Percentiles rank a stretch among this genome's conserved stretches.
phyloP scores from a whole-genome alignment of 2,888 invertebrate species.

The Nemotelus pantherinus region DNA sequence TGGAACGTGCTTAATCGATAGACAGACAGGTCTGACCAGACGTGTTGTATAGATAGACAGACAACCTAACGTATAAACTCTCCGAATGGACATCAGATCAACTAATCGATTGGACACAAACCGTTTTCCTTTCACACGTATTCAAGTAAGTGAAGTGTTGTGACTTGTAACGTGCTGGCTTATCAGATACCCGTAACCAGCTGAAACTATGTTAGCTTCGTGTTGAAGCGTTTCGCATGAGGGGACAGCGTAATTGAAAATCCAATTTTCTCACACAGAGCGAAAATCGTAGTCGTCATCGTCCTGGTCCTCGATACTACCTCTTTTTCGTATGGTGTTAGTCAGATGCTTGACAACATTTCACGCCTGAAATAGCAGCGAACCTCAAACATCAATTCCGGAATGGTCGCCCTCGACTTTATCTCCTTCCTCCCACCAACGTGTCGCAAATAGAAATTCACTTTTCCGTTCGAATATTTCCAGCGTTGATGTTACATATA shows the following conservation, averaged over 20 bases:
- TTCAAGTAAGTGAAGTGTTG: neutral
- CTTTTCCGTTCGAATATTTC: neutral
- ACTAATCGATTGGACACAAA: constrained; percentile 9
- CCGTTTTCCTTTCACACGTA: neutral
- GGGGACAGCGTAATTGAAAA: constrained; percentile 24
- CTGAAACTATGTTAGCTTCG: neutral
- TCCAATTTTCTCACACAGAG: constrained; percentile 28
- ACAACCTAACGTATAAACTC: neutral
- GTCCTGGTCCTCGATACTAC: neutral
- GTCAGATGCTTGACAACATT: constrained; percentile 7
- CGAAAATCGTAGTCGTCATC: constrained; percentile 19
- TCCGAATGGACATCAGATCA: neutral
- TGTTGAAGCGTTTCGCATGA: constrained; percentile 15
- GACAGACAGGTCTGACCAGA: neutral
- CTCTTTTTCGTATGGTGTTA: neutral
- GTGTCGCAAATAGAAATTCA: neutral
- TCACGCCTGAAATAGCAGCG: neutral
- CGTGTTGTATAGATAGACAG: neutral
- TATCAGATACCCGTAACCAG: neutral
- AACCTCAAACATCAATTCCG: neutral
- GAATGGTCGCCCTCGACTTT: too few species aligned
- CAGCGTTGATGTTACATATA: neutral
- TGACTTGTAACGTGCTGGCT: too few species aligned
- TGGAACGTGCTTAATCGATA: constrained; percentile 8
- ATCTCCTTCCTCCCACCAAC: constrained; percentile 1